Evolutionary conservation across 2,888 invertebrate genomes (phyloP).

Genomic region (Omphaloscelis lunosa): DNA sequence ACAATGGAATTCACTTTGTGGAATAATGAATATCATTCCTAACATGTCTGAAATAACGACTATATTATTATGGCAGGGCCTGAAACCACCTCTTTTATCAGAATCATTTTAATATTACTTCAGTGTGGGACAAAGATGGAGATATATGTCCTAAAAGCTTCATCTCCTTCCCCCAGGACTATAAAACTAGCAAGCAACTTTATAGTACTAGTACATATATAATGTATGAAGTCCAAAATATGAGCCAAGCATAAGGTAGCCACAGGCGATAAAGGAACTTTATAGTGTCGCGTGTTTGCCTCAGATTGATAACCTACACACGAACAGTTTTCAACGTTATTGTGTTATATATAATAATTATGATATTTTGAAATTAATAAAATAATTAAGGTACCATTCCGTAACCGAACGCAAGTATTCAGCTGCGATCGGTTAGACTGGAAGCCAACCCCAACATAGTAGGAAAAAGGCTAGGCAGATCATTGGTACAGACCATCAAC

Average conservation of each 20-base stretch:
- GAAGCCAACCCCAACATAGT: no score
- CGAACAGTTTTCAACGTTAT: conserved; percentile 23
- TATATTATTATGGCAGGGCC: conserved; percentile 6
- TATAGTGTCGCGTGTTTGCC: conserved; percentile 37
- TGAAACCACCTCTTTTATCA: no score
- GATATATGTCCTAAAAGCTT: neutral
- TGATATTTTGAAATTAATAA: no score
- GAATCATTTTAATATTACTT: neutral
- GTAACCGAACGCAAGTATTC: no score
- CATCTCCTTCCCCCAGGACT: neutral
- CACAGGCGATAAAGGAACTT: conserved; percentile 40
- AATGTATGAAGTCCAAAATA: conserved; percentile 17
- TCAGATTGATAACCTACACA: conserved; percentile 30
- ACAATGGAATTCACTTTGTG: conserved; percentile 7
- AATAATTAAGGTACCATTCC: no score
- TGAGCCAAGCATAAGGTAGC: conserved; percentile 26
- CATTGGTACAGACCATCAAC: no score
- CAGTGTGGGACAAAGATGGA: neutral
- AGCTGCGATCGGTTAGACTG: no score
- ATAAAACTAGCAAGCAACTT: conserved; percentile 24
- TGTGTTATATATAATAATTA: neutral
- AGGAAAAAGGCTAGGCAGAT: no score
- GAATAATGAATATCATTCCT: conserved; percentile 12
- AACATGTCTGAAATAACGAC: conserved; percentile 22
- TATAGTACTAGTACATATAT: neutral